phyloP scores from a whole-genome alignment of 2,888 invertebrate genomes.

The Eristalis arbustorum region DNA sequence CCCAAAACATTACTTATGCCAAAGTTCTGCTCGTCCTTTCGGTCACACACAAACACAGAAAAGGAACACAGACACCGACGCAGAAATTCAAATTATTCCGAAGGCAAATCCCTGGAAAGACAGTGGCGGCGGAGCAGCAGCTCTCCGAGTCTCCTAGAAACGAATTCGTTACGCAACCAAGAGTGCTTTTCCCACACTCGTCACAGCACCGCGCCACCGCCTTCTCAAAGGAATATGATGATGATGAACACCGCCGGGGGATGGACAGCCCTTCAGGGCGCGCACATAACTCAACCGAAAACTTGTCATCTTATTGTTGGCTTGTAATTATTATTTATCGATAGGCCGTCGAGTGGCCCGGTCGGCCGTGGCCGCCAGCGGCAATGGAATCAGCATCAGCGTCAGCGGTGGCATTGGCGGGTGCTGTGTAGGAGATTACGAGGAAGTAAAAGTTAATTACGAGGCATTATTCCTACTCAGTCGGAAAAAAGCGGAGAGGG shows the following conservation, averaged over 20 bases:
- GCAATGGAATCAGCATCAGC: not conserved
- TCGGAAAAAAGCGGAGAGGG: slow-evolving; percentile 7
- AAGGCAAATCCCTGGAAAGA: slow-evolving; percentile 24
- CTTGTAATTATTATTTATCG: slow-evolving; percentile 67
- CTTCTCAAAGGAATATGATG: slow-evolving; percentile 35
- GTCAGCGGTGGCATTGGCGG: slow-evolving; percentile 14
- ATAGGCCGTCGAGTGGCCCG: slow-evolving; percentile 22
- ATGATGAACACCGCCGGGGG: slow-evolving; percentile 9
- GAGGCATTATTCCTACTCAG: slow-evolving; percentile 53
- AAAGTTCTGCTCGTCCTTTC: slow-evolving; percentile 34
- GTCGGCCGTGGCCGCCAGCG: not conserved
- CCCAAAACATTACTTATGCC: slow-evolving; percentile 27
- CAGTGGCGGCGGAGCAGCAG: not conserved
- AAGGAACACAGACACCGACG: not conserved
- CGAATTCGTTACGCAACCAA: slow-evolving; percentile 32
- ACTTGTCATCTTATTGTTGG: slow-evolving; percentile 47
- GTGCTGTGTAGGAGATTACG: slow-evolving; percentile 37
- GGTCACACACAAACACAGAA: not conserved
- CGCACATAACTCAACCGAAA: slow-evolving; percentile 28
- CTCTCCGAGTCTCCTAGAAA: not conserved
- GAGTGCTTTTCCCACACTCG: not conserved
- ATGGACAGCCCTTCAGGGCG: slow-evolving; percentile 30
- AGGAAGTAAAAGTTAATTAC: slow-evolving; percentile 61
- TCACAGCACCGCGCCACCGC: slow-evolving; percentile 15
- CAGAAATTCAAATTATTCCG: slow-evolving; percentile 48